A percentile compares a stretch with the other conserved stretches of the same genome.
phyloP scores from a whole-genome alignment of 1,140 invertebrate genomes.

The Temnothorax curvispinosus region DNA sequence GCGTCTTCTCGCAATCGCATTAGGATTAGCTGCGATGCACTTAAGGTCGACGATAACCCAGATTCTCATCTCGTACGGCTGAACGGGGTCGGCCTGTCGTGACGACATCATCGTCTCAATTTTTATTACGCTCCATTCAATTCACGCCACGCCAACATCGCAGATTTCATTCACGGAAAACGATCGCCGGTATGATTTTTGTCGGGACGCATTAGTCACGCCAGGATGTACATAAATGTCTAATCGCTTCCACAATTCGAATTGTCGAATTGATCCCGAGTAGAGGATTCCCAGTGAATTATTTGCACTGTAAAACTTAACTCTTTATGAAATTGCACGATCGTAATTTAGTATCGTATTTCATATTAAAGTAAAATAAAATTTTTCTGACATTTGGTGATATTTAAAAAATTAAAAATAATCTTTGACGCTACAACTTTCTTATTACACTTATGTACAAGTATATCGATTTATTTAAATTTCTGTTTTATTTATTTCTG shows the following conservation, averaged over 20 bases:
- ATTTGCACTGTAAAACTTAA: background rate
- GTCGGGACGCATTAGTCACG: background rate
- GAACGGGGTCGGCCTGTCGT: conserved; percentile 8
- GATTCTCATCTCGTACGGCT: conserved; percentile 11
- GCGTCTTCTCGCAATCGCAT: background rate
- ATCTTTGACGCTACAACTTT: background rate
- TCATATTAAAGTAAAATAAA: background rate
- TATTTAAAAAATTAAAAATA: background rate
- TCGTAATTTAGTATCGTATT: background rate
- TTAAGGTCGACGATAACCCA: conserved; percentile 33
- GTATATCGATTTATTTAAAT: conserved; percentile 1
- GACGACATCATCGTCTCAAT: conserved; percentile 14
- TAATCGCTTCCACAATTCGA: conserved; percentile 12
- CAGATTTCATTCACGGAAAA: conserved; percentile 21
- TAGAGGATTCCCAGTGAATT: background rate
- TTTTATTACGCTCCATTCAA: conserved; percentile 31
- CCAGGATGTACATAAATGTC: background rate
- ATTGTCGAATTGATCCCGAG: background rate
- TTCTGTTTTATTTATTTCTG: background rate
- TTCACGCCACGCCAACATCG: conserved; percentile 12
- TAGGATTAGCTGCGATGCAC: background rate
- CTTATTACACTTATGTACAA: background rate
- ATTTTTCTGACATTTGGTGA: background rate
- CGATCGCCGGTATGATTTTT: background rate
- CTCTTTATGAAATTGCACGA: background rate